Conservation (phyloP, 2,113 vertebrate species). For the Onychorhynchus coronatus region DNA sequence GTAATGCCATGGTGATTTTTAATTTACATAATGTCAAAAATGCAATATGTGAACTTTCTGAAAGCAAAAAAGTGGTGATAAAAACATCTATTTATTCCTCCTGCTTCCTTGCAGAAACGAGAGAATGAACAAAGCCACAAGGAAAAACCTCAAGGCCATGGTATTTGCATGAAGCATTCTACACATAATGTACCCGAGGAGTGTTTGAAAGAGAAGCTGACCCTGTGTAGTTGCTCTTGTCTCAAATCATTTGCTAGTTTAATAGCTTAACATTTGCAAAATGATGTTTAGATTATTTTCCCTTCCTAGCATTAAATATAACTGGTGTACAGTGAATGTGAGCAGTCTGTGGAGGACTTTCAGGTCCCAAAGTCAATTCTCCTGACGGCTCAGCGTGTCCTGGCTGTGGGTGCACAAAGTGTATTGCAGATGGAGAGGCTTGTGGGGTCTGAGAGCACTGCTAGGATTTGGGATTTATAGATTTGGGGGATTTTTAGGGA, state of each 20-base stretch:
- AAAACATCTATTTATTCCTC: conserved; percentile 62
- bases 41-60: conserved; percentile 49
- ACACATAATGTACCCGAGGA: conserved; percentile 12
- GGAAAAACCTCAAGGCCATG: conserved; percentile 30
- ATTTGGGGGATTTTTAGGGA: not conserved
- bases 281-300: conserved; percentile 38
- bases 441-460: not conserved
- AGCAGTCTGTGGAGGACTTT: not conserved
- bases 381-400: not conserved
- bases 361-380: not conserved
- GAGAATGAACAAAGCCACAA: conserved; percentile 32
- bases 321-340: not conserved
- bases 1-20: conserved; percentile 44
- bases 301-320: not conserved
- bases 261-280: conserved; percentile 63
- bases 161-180: conserved; percentile 10
- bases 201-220: conserved; percentile 46
- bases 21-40: conserved; percentile 60
- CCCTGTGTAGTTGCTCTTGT: conserved; percentile 30
- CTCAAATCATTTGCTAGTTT: conserved; percentile 65
- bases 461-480: rapidly evolving
- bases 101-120: conserved; percentile 26
- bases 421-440: rapidly evolving
- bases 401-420: not conserved
- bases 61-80: conserved; percentile 55